Percentiles rank a stretch among this genome's conserved stretches.
Conservation (phyloP, 2,113 vertebrate species). For the Nothocercus nigrocapillus region DNA sequence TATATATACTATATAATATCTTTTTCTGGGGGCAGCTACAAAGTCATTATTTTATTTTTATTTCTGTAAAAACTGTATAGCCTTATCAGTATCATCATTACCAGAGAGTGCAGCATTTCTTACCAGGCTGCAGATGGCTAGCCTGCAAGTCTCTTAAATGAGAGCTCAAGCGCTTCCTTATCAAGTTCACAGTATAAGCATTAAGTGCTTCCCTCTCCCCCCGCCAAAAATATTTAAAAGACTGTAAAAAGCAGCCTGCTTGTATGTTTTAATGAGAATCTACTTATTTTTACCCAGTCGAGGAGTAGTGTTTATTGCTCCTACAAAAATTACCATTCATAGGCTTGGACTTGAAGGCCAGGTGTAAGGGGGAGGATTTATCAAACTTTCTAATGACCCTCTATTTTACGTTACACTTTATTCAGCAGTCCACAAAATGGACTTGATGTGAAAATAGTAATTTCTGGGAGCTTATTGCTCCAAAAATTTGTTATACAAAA, state of each 20-base stretch:
- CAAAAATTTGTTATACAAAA: not conserved
- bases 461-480: not conserved
- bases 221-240: rapidly evolving
- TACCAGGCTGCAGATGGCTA: not conserved
- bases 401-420: not conserved
- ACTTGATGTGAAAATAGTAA: not conserved
- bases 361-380: not conserved
- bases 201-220: not conserved
- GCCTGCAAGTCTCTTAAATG: not conserved
- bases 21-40: constrained; percentile 27
- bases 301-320: not conserved
- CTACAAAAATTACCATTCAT: not conserved
- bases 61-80: constrained; percentile 47
- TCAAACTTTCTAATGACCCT: not conserved
- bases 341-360: not conserved
- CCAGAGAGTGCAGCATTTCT: not conserved
- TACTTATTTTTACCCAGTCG: not conserved
- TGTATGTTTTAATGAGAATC: not conserved
- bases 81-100: not conserved
- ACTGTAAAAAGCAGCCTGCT: not conserved
- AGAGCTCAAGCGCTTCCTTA: not conserved
- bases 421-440: not conserved
- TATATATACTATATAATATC: not conserved
- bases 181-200: not conserved
- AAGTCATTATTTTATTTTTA: constrained; percentile 31